phyloP scores from a whole-genome alignment of 2,113 vertebrate species.

The Pristiophorus japonicus region DNA sequence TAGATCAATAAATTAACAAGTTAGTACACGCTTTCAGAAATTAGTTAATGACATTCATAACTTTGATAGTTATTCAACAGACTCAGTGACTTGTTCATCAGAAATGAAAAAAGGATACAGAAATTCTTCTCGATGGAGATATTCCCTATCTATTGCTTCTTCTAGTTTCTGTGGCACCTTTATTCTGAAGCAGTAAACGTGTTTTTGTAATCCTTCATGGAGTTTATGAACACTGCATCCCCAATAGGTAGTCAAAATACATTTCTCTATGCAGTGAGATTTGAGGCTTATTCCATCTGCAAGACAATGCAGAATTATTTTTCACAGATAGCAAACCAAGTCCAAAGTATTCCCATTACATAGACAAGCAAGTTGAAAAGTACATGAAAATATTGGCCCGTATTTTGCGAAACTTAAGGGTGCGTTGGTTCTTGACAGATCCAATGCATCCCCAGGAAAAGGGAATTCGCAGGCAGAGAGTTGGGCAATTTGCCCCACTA shows the following conservation, averaged over 20 bases:
- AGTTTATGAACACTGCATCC: conserved; percentile 75
- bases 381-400: neutral
- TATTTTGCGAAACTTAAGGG: too few species aligned
- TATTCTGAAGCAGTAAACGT: conserved; percentile 60
- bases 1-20: neutral
- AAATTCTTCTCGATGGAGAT: conserved; percentile 66
- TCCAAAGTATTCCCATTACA: neutral
- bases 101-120: conserved; percentile 74
- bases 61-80: neutral
- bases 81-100: neutral
- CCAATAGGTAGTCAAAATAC: conserved; percentile 83
- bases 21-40: neutral
- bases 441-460: too few species aligned
- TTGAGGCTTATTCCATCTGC: conserved; percentile 69
- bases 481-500: too few species aligned
- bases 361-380: neutral
- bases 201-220: conserved; percentile 70
- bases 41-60: neutral
- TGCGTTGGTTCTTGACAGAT: too few species aligned
- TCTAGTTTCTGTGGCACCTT: conserved; percentile 65
- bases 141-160: conserved; percentile 66
- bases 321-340: neutral
- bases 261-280: conserved; percentile 74
- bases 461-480: too few species aligned
- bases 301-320: neutral